Percentiles rank a stretch among this genome's conserved stretches.
These are phyloP conservation scores for Sorex maritimensis DNA, from an alignment of 2,797 vertebrate genomes.

Conservation along the genomic window DNA sequence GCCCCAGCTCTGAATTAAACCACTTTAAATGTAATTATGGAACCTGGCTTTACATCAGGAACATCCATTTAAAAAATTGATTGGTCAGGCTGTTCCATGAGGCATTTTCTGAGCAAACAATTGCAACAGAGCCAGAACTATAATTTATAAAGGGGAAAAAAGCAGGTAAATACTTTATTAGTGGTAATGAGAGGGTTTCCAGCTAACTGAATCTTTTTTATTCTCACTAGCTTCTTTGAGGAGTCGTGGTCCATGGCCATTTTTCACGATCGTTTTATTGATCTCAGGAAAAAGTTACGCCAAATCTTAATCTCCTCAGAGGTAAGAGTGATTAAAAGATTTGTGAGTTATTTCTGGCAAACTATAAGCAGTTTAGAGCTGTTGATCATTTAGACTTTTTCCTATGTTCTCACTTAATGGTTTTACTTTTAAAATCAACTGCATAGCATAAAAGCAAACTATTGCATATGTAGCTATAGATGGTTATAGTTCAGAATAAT, in stretches of 20 bases:
- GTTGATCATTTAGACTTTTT: constrained; percentile 86
- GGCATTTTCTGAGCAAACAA: constrained; percentile 95
- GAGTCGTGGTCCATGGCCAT: constrained; percentile 95
- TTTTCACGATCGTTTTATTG: constrained; percentile 96
- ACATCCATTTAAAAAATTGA: constrained; percentile 96
- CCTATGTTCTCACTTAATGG: constrained; percentile 36
- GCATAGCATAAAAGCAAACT: constrained; percentile 38
- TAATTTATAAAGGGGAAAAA: constrained; percentile 93
- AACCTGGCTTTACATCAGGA: constrained; percentile 93
- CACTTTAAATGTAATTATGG: constrained; percentile 96
- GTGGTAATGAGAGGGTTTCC: constrained; percentile 91
- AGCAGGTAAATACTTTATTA: constrained; percentile 94
- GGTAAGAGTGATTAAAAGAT: constrained; percentile 85
- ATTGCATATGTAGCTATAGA: background rate
- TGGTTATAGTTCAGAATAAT: background rate
- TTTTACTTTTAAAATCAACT: background rate
- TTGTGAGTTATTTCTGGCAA: constrained; percentile 79
- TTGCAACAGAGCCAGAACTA: constrained; percentile 93
- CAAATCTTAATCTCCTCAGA: constrained; percentile 90
- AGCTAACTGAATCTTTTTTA: constrained; percentile 91
- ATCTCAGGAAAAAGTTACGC: constrained; percentile 95
- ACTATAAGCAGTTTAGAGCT: constrained; percentile 78
- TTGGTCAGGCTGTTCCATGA: constrained; percentile 93
- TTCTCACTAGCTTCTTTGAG: constrained; percentile 94
- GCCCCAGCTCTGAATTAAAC: constrained; percentile 97